Evolutionary conservation across 2,113 vertebrate species (phyloP).

Genomic region (Scartelaos histophorus): DNA sequence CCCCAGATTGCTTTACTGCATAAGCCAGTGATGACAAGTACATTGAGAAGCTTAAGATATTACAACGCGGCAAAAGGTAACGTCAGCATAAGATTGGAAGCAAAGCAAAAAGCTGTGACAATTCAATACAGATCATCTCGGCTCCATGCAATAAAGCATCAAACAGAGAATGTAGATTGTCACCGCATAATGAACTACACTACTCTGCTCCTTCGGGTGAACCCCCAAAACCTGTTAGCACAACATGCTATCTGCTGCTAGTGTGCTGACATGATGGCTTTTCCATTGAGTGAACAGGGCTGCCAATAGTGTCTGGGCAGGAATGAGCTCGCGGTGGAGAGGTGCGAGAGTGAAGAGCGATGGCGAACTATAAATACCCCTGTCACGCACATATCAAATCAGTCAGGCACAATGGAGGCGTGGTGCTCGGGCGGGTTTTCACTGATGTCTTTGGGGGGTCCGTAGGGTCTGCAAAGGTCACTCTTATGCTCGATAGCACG

Average conservation of each 20-base stretch:
- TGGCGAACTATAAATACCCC: constrained; percentile 73
- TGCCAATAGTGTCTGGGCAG: constrained; percentile 74
- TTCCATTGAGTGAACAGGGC: constrained; percentile 76
- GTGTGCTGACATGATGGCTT: constrained; percentile 80
- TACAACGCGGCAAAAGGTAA: constrained; percentile 31
- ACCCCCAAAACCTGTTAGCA: constrained; percentile 73
- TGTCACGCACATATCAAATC: constrained; percentile 75
- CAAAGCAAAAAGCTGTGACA: constrained; percentile 35
- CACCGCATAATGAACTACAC: constrained; percentile 65
- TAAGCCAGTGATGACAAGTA: constrained; percentile 42
- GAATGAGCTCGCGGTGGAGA: constrained; percentile 57
- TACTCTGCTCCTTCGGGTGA: constrained; percentile 39
- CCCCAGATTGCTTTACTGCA: constrained; percentile 55
- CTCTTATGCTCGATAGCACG: constrained; percentile 69
- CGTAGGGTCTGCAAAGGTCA: constrained; percentile 67
- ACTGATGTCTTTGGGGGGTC: constrained; percentile 58
- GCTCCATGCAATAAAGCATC: constrained; percentile 56
- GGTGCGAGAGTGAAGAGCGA: constrained; percentile 42
- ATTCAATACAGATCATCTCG: constrained; percentile 56
- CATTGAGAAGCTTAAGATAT: constrained; percentile 48
- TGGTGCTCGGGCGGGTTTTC: constrained; percentile 58
- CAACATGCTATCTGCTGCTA: constrained; percentile 70
- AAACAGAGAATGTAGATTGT: constrained; percentile 59
- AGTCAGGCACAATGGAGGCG: constrained; percentile 60
- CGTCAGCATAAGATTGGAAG: constrained; percentile 37